Conservation (phyloP, 2,113 vertebrate species). For the Noturus placidus region DNA sequence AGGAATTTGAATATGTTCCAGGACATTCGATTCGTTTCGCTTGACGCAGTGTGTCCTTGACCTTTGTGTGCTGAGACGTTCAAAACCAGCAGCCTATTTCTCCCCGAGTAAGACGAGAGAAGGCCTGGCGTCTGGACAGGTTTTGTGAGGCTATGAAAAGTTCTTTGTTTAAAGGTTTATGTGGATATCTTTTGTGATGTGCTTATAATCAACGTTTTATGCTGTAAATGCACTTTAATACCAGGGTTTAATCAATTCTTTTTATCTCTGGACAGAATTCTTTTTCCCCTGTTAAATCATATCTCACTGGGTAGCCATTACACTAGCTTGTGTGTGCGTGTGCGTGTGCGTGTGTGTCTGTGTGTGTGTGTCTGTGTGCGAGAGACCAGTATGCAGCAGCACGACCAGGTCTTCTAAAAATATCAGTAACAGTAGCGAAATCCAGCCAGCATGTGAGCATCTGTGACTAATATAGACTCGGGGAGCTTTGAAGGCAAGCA, state of each 20-base stretch:
- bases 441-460: constrained; percentile 68
- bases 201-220: background rate
- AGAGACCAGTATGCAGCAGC: constrained; percentile 58
- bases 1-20: constrained; percentile 35
- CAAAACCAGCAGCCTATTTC: constrained; percentile 44
- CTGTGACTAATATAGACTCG: constrained; percentile 72
- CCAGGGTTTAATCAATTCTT: background rate
- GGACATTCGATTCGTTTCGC: constrained; percentile 23
- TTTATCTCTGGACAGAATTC: background rate
- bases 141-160: background rate
- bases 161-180: background rate
- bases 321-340: background rate
- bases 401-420: constrained; percentile 72
- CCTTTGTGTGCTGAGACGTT: constrained; percentile 20
- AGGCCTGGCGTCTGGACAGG: background rate
- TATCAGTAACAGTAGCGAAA: constrained; percentile 68
- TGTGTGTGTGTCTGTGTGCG: constrained; percentile 24
- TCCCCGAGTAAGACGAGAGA: constrained; percentile 1
- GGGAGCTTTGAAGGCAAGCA: constrained; percentile 73
- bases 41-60: constrained; percentile 39
- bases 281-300: background rate
- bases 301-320: background rate
- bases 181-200: background rate
- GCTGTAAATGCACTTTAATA: background rate
- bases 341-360: background rate